Evolutionary conservation across 2,797 vertebrate genomes (phyloP).

Genomic region (Anabacerthia variegaticeps): DNA sequence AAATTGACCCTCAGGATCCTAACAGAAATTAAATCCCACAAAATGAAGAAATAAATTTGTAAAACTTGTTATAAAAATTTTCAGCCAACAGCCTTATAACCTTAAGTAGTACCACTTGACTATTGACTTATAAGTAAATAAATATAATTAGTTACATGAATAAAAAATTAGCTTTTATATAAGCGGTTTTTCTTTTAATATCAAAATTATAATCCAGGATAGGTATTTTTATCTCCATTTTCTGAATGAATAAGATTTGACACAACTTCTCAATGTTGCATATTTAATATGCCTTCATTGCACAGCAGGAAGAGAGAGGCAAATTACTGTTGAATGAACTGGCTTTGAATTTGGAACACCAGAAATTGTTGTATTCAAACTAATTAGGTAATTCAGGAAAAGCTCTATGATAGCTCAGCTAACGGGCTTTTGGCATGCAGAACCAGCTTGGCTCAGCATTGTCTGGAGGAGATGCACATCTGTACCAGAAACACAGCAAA

Average conservation of each 20-base stretch:
- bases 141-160: not conserved
- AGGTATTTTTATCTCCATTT: not conserved
- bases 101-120: not conserved
- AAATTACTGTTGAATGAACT: not conserved
- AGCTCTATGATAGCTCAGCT: not conserved
- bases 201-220: not conserved
- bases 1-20: not conserved
- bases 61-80: not conserved
- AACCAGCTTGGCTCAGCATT: not conserved
- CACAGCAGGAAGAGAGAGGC: not conserved
- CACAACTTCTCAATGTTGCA: not conserved
- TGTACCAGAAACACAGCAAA: not conserved
- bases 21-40: not conserved
- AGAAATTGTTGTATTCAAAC: not conserved
- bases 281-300: not conserved
- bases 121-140: not conserved
- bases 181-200: not conserved
- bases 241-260: not conserved
- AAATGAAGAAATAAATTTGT: not conserved
- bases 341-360: not conserved
- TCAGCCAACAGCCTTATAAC: not conserved
- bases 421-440: not conserved
- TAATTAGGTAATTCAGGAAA: not conserved
- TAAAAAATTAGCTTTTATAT: not conserved
- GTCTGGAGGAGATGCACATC: not conserved